These are phyloP conservation scores for Cryptoprocta ferox DNA, from an alignment of 2,797 vertebrate species.

Conservation along the genomic window DNA sequence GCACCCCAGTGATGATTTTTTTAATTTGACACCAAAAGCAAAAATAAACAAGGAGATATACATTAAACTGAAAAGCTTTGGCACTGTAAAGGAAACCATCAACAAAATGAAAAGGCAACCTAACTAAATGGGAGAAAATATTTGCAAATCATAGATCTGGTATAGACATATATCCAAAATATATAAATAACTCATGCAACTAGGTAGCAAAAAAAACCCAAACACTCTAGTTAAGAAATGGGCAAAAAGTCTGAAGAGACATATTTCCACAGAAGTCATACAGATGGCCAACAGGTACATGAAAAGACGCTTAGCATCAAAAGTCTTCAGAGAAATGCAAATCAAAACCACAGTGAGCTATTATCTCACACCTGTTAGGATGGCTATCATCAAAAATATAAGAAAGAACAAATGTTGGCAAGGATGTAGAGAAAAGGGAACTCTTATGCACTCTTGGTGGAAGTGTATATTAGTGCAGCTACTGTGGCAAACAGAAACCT, in stretches of 20 bases:
- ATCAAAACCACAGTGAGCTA: background rate
- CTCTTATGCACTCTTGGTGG: background rate
- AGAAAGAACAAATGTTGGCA: background rate
- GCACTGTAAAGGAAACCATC: background rate
- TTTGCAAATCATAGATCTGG: background rate
- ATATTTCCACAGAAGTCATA: background rate
- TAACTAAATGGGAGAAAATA: background rate
- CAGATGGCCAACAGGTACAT: background rate
- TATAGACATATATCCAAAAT: background rate
- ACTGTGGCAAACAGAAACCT: background rate
- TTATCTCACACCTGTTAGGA: background rate
- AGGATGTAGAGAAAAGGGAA: background rate
- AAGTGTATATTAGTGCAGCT: background rate
- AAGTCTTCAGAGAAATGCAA: background rate
- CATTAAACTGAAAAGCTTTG: background rate
- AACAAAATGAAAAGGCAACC: background rate
- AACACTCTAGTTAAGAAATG: background rate
- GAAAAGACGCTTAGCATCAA: background rate
- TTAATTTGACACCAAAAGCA: background rate
- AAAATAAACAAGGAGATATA: background rate
- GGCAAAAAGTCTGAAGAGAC: background rate
- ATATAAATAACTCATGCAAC: background rate
- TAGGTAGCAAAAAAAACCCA: background rate
- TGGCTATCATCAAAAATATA: background rate
- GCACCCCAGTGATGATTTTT: background rate